Evolutionary conservation across 2,113 vertebrate species (phyloP), one percentile per base, ranked within the genome.

Genomic region (Ia io): DNA sequence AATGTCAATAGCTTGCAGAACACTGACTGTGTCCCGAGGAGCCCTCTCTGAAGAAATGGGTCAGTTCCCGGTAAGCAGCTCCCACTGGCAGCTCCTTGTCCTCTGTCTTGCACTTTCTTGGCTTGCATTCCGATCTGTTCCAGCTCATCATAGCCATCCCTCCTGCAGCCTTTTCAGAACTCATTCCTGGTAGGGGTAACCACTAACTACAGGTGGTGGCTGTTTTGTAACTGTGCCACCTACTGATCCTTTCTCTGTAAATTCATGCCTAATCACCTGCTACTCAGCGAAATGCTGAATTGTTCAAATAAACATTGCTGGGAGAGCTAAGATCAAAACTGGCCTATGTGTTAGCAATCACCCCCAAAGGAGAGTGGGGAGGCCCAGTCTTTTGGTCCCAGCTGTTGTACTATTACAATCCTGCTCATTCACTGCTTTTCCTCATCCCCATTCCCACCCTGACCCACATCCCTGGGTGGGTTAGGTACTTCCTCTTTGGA

Each of bases 241-340:
- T 96, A 49, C 73, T 17, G 94, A 73, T 94, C 61, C 25, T 25
- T 85, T 69, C 95, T 95, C 90, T 12, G 35, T 92, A 94, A 95
- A 95, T 93, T 86, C 94, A 65, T 83, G 88, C 94, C 85, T 93
- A 97, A 82, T 97, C 96, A 97, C 92, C 85, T 93, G 95, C 96
- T 96, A 78, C 67, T 92, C 95, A 37, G 88, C n/a, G 76, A 95
- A 94, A 97, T 94, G 82, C 88, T 83, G 91, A 94, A 37, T 44
- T 92, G 90, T 92, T 96, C 94, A 97, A 97, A 95, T 95, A 97
- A 96, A 96, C 91, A 90, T 49, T 78, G 42, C 85, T 13, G 78
- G 73, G 83, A 95, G 44, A 88, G 56, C 78, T 85, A 51, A 97
- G 82, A 88, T 92, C 95, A 95, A 88, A 85, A 93, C 30, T 40